A percentile compares a stretch with the other conserved stretches of the same genome.
These are phyloP conservation scores for Brenthis hecate DNA, from an alignment of 2,888 invertebrate species.

Conservation along the genomic window DNA sequence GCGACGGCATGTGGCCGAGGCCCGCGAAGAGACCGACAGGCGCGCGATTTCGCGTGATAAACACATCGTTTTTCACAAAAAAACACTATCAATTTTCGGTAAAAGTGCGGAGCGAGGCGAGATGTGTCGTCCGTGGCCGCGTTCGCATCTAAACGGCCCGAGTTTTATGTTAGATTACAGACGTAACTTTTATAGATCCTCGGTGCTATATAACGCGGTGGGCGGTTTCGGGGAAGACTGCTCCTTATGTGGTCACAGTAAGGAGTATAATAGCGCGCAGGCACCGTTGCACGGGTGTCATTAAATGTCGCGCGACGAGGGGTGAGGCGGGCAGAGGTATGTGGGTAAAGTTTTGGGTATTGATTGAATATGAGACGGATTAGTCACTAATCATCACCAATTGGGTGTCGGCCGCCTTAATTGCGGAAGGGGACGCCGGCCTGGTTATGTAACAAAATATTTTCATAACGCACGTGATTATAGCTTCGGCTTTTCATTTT, in stretches of 20 bases:
- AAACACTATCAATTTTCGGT: conserved; percentile 77
- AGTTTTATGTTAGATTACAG: conserved; percentile 83
- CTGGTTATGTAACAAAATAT: conserved; percentile 20
- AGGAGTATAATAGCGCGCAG: conserved; percentile 65
- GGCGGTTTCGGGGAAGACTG: conserved; percentile 69
- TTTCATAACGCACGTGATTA: conserved; percentile 8
- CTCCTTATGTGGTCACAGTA: conserved; percentile 62
- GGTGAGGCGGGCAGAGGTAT: conserved; percentile 76
- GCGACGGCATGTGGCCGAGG: conserved; percentile 60
- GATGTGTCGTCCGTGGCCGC: conserved; percentile 82
- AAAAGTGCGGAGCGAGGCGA: conserved; percentile 81
- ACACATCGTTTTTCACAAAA: conserved; percentile 72
- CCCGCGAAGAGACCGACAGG: conserved; percentile 60
- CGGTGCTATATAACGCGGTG: conserved; percentile 83
- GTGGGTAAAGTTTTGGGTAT: conserved; percentile 83
- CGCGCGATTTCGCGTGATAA: conserved; percentile 67
- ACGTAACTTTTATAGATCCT: conserved; percentile 83
- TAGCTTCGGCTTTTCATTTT: neutral
- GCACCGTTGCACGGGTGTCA: conserved; percentile 78
- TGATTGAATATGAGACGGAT: conserved; percentile 82
- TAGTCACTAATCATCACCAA: conserved; percentile 81
- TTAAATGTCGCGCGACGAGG: conserved; percentile 82
- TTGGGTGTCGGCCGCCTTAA: conserved; percentile 67
- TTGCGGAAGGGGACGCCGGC: conserved; percentile 45
- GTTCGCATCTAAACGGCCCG: conserved; percentile 83